Percentiles rank a stretch among this genome's conserved stretches.
These are phyloP conservation scores for Phymatocera aterrima DNA, from an alignment of 2,888 invertebrate species.

Conservation along the genomic window DNA sequence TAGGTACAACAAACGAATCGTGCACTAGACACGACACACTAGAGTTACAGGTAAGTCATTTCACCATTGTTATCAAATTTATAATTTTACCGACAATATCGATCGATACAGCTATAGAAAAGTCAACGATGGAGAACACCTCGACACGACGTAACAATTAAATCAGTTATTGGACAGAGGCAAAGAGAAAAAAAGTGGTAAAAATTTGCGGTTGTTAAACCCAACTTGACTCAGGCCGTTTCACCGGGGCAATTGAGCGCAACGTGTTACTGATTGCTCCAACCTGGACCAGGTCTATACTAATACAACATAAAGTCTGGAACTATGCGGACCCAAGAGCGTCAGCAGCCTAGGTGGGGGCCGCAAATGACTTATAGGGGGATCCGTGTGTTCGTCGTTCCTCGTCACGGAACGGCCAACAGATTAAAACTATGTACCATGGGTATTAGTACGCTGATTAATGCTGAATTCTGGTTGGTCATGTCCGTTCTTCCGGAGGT, in stretches of 20 bases:
- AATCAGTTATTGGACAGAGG: neutral
- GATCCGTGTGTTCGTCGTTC: constrained; percentile 28
- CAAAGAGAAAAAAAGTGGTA: neutral
- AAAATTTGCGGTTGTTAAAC: neutral
- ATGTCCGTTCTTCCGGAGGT: constrained; percentile 13
- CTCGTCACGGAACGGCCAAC: constrained; percentile 32
- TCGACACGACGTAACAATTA: neutral
- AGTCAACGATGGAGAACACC: neutral
- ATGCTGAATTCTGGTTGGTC: neutral
- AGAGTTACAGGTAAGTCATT: neutral
- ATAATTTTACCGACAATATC: too few species aligned
- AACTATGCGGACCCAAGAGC: constrained; percentile 25
- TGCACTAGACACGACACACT: neutral
- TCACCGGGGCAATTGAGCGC: constrained; percentile 4
- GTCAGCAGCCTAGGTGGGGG: constrained; percentile 8
- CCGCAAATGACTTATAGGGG: constrained; percentile 26
- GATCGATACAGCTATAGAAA: too few species aligned
- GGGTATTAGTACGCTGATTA: neutral
- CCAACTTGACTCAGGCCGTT: neutral
- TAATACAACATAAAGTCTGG: constrained; percentile 12
- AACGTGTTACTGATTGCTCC: constrained; percentile 27
- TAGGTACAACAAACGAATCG: neutral
- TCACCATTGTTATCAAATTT: neutral
- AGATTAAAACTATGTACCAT: constrained; percentile 24
- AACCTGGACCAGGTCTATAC: constrained; percentile 38